These are phyloP conservation scores for Polydrusus tereticollis DNA, from an alignment of 2,888 invertebrate genomes.

Conservation along the genomic window DNA sequence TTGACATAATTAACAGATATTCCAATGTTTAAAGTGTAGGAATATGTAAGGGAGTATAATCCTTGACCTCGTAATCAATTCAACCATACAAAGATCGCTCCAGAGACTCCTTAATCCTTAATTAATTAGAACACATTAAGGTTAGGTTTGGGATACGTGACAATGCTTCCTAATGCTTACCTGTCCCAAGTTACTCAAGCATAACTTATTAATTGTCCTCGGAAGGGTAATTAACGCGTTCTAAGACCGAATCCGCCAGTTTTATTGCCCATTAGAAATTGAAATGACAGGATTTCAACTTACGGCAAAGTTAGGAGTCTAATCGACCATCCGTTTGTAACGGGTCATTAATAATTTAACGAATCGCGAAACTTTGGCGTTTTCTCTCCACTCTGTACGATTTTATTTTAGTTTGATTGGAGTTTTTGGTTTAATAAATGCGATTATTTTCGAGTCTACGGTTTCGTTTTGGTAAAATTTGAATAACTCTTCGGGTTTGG, in stretches of 20 bases:
- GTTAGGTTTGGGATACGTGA: slow-evolving; percentile 21
- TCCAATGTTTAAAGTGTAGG: no score
- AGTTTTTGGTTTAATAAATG: slow-evolving; percentile 14
- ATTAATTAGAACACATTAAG: slow-evolving; percentile 9
- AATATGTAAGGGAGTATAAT: neutral
- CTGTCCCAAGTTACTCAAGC: slow-evolving; percentile 10
- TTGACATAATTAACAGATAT: no score
- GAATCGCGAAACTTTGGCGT: slow-evolving; percentile 10
- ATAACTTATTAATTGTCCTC: slow-evolving; percentile 20
- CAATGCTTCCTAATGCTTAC: slow-evolving; percentile 20
- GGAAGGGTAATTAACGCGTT: slow-evolving; percentile 11
- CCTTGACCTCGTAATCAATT: slow-evolving; percentile 6
- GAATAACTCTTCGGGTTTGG: neutral
- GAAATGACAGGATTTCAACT: slow-evolving; percentile 8
- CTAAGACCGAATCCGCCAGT: slow-evolving; percentile 3
- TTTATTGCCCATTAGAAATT: slow-evolving; percentile 16
- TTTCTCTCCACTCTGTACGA: neutral
- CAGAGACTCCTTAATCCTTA: neutral
- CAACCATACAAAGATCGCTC: neutral
- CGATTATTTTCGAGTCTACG: slow-evolving; percentile 5
- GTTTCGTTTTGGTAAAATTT: slow-evolving; percentile 8
- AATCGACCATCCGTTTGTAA: slow-evolving; percentile 18
- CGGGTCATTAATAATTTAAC: slow-evolving; percentile 15
- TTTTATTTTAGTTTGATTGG: slow-evolving; percentile 18
- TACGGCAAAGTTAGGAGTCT: neutral